These are phyloP conservation scores for Eupeodes corollae DNA, from an alignment of 1,140 invertebrate genomes.

Conservation along the genomic window DNA sequence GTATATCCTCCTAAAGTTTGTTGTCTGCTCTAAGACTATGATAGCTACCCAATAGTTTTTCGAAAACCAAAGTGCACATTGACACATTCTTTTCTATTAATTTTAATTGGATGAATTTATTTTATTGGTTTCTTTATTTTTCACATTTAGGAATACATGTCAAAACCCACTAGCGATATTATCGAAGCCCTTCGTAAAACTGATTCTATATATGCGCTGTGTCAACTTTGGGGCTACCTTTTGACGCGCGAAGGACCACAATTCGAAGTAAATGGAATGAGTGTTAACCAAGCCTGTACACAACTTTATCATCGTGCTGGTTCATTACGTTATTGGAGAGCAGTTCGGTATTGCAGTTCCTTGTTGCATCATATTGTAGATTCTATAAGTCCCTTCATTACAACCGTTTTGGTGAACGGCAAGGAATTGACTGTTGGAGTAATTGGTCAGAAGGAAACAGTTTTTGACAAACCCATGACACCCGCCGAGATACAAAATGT, in stretches of 20 bases:
- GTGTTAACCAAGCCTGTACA: constrained; percentile 62
- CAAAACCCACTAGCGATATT: constrained; percentile 59
- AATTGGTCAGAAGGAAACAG: constrained; percentile 84
- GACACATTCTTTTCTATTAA: neutral
- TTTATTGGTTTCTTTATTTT: neutral
- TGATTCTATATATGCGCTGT: constrained; percentile 63
- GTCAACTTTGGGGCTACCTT: constrained; percentile 76
- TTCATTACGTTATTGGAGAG: constrained; percentile 79
- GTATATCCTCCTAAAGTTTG: no score
- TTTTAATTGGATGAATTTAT: constrained; percentile 2
- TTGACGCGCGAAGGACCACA: constrained; percentile 69
- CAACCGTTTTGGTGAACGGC: constrained; percentile 89
- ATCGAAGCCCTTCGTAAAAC: constrained; percentile 56
- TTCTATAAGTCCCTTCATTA: constrained; percentile 96
- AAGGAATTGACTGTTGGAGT: constrained; percentile 95
- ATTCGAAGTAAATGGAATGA: constrained; percentile 52
- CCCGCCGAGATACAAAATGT: constrained; percentile 83
- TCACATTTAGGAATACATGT: constrained; percentile 19
- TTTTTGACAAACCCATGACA: constrained; percentile 93
- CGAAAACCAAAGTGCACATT: neutral
- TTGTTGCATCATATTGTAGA: constrained; percentile 89
- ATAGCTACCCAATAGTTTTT: no score
- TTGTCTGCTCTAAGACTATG: no score
- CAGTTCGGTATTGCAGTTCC: constrained; percentile 88
- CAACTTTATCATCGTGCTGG: constrained; percentile 78